Evolutionary conservation across 2,113 vertebrate genomes (phyloP).

Genomic region (Pongo abelii): DNA sequence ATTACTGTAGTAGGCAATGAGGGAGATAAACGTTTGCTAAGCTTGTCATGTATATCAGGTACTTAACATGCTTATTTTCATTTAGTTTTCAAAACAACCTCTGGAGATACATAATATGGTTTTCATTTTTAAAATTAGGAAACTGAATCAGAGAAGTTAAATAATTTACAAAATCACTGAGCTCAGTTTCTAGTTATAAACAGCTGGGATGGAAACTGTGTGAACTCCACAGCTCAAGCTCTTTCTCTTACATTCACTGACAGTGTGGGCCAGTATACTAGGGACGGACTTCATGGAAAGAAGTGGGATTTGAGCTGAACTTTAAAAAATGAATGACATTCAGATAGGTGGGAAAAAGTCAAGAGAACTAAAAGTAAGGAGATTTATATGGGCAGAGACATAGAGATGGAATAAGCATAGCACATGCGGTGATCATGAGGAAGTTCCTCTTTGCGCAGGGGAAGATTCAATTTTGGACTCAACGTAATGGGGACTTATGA

Average conservation of each 20-base stretch:
- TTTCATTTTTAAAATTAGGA: constrained; percentile 16
- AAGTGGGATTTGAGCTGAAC: background rate
- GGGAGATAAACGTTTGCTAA: background rate
- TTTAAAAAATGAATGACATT: background rate
- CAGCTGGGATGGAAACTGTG: background rate
- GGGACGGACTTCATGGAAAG: background rate
- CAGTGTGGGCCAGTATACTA: background rate
- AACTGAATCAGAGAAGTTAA: background rate
- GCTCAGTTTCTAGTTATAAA: background rate
- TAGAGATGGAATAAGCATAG: background rate
- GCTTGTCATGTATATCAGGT: background rate
- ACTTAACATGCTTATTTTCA: constrained; percentile 12
- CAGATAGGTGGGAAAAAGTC: background rate
- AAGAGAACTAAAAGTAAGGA: background rate
- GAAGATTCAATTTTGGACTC: background rate
- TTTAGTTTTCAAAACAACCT: background rate
- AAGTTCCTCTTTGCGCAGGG: background rate
- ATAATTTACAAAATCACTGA: background rate
- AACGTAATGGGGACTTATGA: background rate
- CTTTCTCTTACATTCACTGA: background rate
- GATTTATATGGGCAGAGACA: background rate
- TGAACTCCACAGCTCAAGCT: background rate
- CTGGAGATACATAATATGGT: background rate
- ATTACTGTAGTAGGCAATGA: background rate
- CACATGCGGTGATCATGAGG: accelerated